A percentile compares a stretch with the other conserved stretches of the same genome.
Conservation (phyloP, 2,888 invertebrate genomes). For the Atethmia centrago region DNA sequence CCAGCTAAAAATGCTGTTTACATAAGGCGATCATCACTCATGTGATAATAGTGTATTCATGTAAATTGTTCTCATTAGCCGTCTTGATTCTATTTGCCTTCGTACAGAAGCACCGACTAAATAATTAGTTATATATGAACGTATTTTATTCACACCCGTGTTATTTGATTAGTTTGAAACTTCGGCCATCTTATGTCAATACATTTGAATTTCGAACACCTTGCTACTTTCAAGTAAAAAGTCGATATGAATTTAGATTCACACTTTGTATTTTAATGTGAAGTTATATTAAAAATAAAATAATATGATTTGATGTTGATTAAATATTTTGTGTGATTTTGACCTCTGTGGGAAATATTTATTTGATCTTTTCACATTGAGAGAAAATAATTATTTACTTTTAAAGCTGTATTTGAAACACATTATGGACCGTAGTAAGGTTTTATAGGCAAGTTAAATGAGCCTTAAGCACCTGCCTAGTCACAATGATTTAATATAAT, state of each 20-base stretch:
- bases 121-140: constrained; percentile 68
- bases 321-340: constrained; percentile 37
- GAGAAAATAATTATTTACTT: constrained; percentile 18
- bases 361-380: constrained; percentile 10
- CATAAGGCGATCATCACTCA: constrained; percentile 81
- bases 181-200: constrained; percentile 47
- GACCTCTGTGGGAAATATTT: constrained; percentile 29
- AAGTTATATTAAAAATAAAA: constrained; percentile 47
- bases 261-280: constrained; percentile 52
- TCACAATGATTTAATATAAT: constrained; percentile 59
- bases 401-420: constrained; percentile 28
- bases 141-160: constrained; percentile 62
- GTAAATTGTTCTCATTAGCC: constrained; percentile 86
- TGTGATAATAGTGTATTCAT: constrained; percentile 84
- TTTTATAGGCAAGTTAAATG: constrained; percentile 54
- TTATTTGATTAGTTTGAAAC: constrained; percentile 51
- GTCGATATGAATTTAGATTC: constrained; percentile 53
- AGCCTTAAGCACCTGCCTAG: constrained; percentile 44
- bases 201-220: constrained; percentile 52
- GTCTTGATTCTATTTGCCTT: constrained; percentile 78
- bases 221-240: constrained; percentile 22
- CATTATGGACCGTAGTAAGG: constrained; percentile 16
- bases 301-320: constrained; percentile 43
- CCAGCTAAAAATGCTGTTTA: constrained; percentile 77
- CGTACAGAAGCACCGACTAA: constrained; percentile 69